Evolutionary conservation across 2,888 invertebrate genomes (phyloP).

Genomic region (Neoscelio sp.): DNA sequence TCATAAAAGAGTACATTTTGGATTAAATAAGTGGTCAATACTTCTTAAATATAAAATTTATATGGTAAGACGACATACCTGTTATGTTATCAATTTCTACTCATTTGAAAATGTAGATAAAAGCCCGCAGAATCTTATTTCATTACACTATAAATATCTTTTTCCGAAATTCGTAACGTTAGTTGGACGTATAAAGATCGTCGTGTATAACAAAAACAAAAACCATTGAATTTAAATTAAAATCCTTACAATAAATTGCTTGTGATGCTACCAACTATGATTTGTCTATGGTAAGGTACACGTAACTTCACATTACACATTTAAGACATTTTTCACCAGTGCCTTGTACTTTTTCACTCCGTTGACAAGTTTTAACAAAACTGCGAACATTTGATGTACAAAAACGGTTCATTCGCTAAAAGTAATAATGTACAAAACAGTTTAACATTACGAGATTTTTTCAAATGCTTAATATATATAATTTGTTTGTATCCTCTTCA

Average conservation of each 20-base stretch:
- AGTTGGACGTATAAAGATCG: constrained; percentile 47
- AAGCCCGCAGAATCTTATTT: constrained; percentile 45
- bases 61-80: constrained; percentile 46
- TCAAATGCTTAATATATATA: no score
- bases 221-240: constrained; percentile 8
- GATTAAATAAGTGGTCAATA: no score
- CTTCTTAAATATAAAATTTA: constrained; percentile 48
- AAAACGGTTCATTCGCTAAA: constrained; percentile 8
- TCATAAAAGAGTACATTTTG: no score
- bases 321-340: constrained; percentile 9
- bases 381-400: constrained; percentile 34
- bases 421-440: constrained; percentile 29
- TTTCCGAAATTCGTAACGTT: constrained; percentile 40
- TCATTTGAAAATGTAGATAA: constrained; percentile 52
- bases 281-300: constrained; percentile 20
- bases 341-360: not conserved
- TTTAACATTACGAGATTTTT: constrained; percentile 17
- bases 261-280: constrained; percentile 32
- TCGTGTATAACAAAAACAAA: constrained; percentile 17
- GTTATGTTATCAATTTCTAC: constrained; percentile 41
- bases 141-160: constrained; percentile 37
- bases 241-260: constrained; percentile 30
- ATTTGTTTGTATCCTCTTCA: no score
- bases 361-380: constrained; percentile 19
- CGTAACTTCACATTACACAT: constrained; percentile 10